A percentile compares a stretch with the other conserved stretches of the same genome.
Conservation (phyloP, 2,797 vertebrate species). For the Pseudocheirus occidentalis region DNA sequence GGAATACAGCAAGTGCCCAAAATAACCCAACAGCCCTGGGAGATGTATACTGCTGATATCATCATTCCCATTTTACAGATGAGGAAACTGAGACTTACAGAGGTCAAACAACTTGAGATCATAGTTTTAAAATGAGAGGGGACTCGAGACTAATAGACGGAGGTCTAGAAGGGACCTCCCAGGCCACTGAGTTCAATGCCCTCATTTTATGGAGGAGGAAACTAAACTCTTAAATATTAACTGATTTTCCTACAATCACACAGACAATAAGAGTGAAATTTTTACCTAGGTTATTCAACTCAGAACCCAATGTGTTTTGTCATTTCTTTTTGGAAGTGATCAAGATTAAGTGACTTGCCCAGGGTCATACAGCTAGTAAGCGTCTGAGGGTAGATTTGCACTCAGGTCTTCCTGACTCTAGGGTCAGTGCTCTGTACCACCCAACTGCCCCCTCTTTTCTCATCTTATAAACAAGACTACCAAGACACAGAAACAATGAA, state of each 20-base stretch:
- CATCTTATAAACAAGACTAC: neutral
- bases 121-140: neutral
- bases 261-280: neutral
- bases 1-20: neutral
- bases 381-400: neutral
- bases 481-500: neutral
- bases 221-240: neutral
- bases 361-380: neutral
- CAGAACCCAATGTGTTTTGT: neutral
- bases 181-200: neutral
- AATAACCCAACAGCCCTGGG: neutral
- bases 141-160: neutral
- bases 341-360: neutral
- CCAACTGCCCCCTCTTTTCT: neutral
- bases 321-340: neutral
- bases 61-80: neutral
- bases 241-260: neutral
- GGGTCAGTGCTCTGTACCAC: neutral
- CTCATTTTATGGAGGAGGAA: neutral
- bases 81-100: neutral
- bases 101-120: neutral
- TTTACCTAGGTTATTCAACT: neutral
- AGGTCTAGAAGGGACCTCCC: neutral
- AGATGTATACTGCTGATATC: neutral
- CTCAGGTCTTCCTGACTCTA: neutral